Conservation (phyloP, 2,797 vertebrate species). For the Acrossocheilus fasciatus region DNA sequence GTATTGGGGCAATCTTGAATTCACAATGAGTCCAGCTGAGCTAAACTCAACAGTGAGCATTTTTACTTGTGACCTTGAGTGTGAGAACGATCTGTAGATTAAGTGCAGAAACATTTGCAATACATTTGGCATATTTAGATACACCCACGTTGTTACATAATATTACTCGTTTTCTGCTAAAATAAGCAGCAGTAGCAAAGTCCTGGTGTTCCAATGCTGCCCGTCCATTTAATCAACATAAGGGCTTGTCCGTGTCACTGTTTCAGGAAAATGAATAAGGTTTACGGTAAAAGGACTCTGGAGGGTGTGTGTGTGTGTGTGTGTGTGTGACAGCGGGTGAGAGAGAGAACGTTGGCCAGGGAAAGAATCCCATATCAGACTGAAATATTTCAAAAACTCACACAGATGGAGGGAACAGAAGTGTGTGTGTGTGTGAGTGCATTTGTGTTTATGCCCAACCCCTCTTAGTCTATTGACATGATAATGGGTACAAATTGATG, state of each 20-base stretch:
- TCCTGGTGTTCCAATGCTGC: slow-evolving; percentile 33
- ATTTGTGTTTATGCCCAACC: slow-evolving; percentile 62
- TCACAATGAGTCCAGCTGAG: background rate
- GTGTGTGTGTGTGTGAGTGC: slow-evolving; percentile 48
- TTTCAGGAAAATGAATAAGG: slow-evolving; percentile 64
- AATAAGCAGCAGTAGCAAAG: background rate
- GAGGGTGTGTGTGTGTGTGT: slow-evolving; percentile 41
- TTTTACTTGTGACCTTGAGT: slow-evolving; percentile 48
- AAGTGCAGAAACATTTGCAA: slow-evolving; percentile 18
- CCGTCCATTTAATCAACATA: slow-evolving; percentile 60
- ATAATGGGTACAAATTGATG: slow-evolving; percentile 80
- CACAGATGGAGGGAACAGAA: slow-evolving; percentile 49
- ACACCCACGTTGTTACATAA: background rate
- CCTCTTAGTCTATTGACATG: slow-evolving; percentile 75
- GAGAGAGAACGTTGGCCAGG: slow-evolving; percentile 32
- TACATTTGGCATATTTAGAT: background rate
- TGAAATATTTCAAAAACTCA: slow-evolving; percentile 51
- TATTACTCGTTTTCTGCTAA: background rate
- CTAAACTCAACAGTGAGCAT: slow-evolving; percentile 6
- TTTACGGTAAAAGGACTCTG: slow-evolving; percentile 64
- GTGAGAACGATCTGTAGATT: slow-evolving; percentile 24
- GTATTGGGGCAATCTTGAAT: background rate
- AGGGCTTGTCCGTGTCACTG: slow-evolving; percentile 58
- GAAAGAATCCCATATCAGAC: slow-evolving; percentile 42
- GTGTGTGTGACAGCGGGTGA: slow-evolving; percentile 35